Evolutionary conservation across 2,113 vertebrate species (phyloP), one percentile per base, ranked within the genome.

Genomic region (Connochaetes taurinus): DNA sequence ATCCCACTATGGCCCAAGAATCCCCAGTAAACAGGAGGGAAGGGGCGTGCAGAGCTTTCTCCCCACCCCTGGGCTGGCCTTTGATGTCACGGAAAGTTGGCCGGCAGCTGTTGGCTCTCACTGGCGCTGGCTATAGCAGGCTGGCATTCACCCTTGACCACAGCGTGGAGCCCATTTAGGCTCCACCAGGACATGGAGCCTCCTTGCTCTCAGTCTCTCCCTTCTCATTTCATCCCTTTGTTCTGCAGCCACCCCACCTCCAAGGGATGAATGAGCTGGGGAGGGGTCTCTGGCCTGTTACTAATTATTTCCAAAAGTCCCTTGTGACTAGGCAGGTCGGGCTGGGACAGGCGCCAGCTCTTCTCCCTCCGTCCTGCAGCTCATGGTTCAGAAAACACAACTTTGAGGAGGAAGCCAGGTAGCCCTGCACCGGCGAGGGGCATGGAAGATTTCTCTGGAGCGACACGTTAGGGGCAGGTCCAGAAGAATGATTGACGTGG

Each of bases 1-100:
- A 62, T 33, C 17, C 55, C 57, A 19, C 36, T 1, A 2, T 7
- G 5, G 78, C 47, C 40, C 80, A 81, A 55, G 74, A 74, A 4
- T 33, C 58, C 58, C 76, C 0, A 4, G 6, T 21, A n/a, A 55
- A 36, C 36, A 19, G 16, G 21, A 62, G 76, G 80, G 36, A n/a
- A 31, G 55, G 5, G 29, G n/a, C 2, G 6, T 45, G 57, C 6
- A 43, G 67, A 78, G 52, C 47, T 11, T 16, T 45, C 27, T 71
- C 88, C n/a, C 85, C 13, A 11, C 40, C 53, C 57, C 82, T n/a
- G 25, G 50, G 74, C 60, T 60, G n/a, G 67, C 33, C 85, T 84
- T 92, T 97, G 98, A 97, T 60, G 94, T 97, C 97, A 96, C 33
- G 98, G 98, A 98, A 98, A 98, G 87, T 96, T 96, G 97, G 97